Percentiles rank a stretch among this genome's conserved stretches.
These are phyloP conservation scores for Tenrec ecaudatus DNA, from an alignment of 2,113 vertebrate species.

Conservation along the genomic window DNA sequence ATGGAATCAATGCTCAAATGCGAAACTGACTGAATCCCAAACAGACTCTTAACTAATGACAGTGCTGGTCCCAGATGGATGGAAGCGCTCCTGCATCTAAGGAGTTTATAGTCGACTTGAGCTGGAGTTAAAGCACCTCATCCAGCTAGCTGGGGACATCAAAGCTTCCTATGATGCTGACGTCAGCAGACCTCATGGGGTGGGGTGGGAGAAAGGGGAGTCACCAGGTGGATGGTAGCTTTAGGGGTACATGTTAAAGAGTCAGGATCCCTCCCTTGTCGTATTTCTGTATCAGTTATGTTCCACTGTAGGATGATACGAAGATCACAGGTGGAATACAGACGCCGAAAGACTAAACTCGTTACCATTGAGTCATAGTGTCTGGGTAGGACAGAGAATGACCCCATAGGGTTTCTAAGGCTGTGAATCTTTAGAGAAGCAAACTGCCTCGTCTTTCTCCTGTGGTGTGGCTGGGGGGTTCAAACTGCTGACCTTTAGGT, in stretches of 20 bases:
- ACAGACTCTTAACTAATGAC: neutral
- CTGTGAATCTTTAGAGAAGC: neutral
- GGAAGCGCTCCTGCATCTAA: neutral
- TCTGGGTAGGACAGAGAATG: neutral
- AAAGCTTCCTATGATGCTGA: neutral
- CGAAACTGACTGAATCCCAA: slow-evolving; percentile 47
- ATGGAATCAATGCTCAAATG: neutral
- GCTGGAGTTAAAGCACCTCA: neutral
- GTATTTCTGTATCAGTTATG: neutral
- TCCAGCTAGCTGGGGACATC: neutral
- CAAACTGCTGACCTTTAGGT: neutral
- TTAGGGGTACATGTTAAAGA: neutral
- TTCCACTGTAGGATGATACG: neutral
- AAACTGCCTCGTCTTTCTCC: neutral
- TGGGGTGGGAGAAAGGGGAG: neutral
- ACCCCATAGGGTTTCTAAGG: neutral
- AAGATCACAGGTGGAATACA: neutral
- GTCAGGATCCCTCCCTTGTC: neutral
- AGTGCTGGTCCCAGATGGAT: neutral
- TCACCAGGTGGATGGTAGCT: neutral
- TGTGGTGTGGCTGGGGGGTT: neutral
- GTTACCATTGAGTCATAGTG: neutral
- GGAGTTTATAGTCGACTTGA: neutral
- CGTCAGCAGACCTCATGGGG: neutral
- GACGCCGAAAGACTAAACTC: neutral